Evolutionary conservation across 2,113 vertebrate genomes (phyloP).

Genomic region (Paedocypris sp.): DNA sequence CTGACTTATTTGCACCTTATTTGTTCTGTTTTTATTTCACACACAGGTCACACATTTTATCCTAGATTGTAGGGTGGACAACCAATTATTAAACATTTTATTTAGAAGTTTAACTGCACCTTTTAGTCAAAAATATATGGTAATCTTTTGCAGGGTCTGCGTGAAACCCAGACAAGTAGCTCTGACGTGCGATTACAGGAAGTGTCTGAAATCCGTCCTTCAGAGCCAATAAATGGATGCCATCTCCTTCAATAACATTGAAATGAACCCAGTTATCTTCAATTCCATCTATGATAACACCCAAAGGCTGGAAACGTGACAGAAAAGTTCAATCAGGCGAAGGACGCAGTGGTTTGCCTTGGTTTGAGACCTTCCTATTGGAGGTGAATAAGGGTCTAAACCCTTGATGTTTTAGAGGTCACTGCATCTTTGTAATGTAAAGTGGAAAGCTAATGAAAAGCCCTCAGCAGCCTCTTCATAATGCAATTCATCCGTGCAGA

Average conservation of each 20-base stretch:
- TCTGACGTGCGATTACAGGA: not conserved
- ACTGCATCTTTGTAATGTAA: constrained; percentile 4
- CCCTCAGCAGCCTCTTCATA: not conserved
- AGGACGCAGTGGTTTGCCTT: not conserved
- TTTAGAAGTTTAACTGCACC: no score
- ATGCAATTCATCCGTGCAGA: not conserved
- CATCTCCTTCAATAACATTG: not conserved
- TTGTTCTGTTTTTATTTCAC: no score
- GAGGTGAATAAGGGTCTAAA: not conserved
- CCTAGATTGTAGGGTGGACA: no score
- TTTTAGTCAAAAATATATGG: no score
- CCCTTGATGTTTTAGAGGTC: not conserved
- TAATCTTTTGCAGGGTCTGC: no score
- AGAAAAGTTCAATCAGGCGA: constrained; percentile 7
- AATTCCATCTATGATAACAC: not conserved
- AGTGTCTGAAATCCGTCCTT: not conserved
- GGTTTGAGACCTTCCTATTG: not conserved
- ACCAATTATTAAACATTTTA: no score
- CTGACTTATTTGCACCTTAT: no score
- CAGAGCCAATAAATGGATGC: not conserved
- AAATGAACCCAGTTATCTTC: not conserved
- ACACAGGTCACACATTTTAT: no score
- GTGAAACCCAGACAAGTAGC: no score
- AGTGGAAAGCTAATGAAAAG: not conserved
- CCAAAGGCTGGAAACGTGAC: not conserved